These are phyloP conservation scores for Saiga tatarica DNA, from an alignment of 2,113 vertebrate species.

Conservation along the genomic window DNA sequence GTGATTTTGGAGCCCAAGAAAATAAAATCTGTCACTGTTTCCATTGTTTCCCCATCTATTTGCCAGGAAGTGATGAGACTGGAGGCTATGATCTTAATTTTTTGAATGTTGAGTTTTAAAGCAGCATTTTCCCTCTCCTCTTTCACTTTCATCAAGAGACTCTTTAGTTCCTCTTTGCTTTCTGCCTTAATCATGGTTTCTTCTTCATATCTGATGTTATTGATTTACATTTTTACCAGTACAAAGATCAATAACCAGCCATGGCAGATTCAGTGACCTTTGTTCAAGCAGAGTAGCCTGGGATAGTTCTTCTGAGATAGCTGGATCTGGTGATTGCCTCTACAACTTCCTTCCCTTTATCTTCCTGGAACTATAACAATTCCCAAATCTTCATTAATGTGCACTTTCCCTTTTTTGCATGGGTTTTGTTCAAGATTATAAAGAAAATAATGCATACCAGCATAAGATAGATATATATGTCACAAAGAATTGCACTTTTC, in stretches of 20 bases:
- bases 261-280: not conserved
- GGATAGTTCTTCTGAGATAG: not conserved
- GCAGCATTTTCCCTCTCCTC: not conserved
- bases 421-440: not conserved
- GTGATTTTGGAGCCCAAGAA: no score
- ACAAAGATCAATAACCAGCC: not conserved
- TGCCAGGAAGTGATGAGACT: not conserved
- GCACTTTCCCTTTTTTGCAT: not conserved
- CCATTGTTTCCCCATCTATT: not conserved
- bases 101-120: not conserved
- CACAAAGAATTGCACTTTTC: not conserved
- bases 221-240: not conserved
- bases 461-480: not conserved
- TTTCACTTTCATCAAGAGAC: not conserved
- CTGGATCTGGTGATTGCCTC: not conserved
- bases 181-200: not conserved
- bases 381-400: not conserved
- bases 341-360: not conserved
- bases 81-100: not conserved
- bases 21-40: not conserved
- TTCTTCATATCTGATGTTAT: not conserved
- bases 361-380: not conserved
- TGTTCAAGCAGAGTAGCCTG: no score
- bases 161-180: not conserved
- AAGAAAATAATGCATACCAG: not conserved